Percentiles rank a stretch among this genome's conserved stretches.
These are phyloP conservation scores for Dryocosmus kuriphilus DNA, from an alignment of 2,888 invertebrate genomes.

Conservation along the genomic window DNA sequence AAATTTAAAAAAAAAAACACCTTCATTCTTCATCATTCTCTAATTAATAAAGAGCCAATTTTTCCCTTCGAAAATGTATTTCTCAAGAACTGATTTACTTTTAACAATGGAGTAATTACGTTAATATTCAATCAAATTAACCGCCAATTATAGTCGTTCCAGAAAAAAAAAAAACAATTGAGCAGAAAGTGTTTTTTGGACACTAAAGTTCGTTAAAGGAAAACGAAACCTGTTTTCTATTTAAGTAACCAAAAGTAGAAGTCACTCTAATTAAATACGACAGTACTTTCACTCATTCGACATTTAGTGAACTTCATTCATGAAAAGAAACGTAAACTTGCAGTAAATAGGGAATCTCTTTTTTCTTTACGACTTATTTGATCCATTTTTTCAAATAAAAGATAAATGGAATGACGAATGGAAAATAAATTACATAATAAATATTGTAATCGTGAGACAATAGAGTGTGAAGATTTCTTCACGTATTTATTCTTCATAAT, in stretches of 20 bases:
- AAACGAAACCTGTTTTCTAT: conserved; percentile 23
- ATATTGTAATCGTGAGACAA: conserved; percentile 30
- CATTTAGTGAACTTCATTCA: conserved; percentile 32
- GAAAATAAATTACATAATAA: conserved; percentile 20
- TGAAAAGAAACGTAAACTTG: conserved; percentile 8
- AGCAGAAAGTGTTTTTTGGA: not conserved
- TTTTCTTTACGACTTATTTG: not conserved
- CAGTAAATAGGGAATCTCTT: not conserved
- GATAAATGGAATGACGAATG: not conserved
- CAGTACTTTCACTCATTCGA: conserved; percentile 35
- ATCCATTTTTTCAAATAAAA: not conserved
- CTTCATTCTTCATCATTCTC: no score
- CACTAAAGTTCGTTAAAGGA: not conserved
- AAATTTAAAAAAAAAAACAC: not conserved
- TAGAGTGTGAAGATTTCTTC: conserved; percentile 21
- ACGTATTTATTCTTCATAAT: not conserved
- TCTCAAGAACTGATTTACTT: not conserved
- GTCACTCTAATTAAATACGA: conserved; percentile 18
- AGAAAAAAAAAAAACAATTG: not conserved
- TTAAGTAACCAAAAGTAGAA: not conserved
- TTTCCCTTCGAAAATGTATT: not conserved
- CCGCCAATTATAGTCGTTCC: not conserved
- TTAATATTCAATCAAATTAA: not conserved
- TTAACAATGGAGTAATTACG: not conserved
- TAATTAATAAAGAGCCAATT: not conserved